phyloP scores from a whole-genome alignment of 2,888 invertebrate species.

The Eupeodes luniger region DNA sequence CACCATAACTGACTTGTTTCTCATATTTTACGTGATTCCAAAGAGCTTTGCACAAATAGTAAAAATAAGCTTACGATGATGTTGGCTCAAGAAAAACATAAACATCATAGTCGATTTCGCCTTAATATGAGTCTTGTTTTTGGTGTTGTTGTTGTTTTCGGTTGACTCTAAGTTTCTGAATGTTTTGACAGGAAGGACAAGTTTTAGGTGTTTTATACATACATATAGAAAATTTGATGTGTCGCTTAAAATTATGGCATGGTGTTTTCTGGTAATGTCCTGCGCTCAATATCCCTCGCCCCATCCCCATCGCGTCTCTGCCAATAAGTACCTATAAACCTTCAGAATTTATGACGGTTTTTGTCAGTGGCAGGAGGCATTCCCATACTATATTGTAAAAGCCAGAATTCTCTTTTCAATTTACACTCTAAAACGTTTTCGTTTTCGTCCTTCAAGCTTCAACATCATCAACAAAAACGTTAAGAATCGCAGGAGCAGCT shows the following conservation, averaged over 20 bases:
- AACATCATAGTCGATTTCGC: conserved; percentile 33
- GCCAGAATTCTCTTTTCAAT: conserved; percentile 45
- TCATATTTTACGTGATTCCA: conserved; percentile 72
- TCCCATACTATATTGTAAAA: conserved; percentile 28
- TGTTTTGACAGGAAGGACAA: conserved; percentile 32
- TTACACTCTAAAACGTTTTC: conserved; percentile 50
- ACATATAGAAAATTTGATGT: conserved; percentile 36
- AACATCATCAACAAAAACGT: conserved; percentile 11
- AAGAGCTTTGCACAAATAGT: conserved; percentile 59
- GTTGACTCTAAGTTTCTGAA: conserved; percentile 8
- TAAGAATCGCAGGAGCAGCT: conserved; percentile 23
- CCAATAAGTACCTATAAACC: conserved; percentile 30
- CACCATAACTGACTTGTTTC: conserved; percentile 62
- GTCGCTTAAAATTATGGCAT: conserved; percentile 41
- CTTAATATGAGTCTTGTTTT: conserved; percentile 40
- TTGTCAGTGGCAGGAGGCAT: conserved; percentile 35
- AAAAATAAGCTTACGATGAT: conserved; percentile 53
- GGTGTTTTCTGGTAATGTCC: not conserved
- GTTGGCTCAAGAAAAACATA: conserved; percentile 32
- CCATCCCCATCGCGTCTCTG: conserved; percentile 13
- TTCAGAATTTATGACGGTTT: conserved; percentile 66
- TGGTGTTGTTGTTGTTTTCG: conserved; percentile 20
- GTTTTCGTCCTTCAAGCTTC: conserved; percentile 41
- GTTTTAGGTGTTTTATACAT: conserved; percentile 38
- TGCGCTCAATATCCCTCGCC: not conserved